Base-by-base conservation (phyloP, 2,888 invertebrate species). In the Nemoura dubitans region DNA sequence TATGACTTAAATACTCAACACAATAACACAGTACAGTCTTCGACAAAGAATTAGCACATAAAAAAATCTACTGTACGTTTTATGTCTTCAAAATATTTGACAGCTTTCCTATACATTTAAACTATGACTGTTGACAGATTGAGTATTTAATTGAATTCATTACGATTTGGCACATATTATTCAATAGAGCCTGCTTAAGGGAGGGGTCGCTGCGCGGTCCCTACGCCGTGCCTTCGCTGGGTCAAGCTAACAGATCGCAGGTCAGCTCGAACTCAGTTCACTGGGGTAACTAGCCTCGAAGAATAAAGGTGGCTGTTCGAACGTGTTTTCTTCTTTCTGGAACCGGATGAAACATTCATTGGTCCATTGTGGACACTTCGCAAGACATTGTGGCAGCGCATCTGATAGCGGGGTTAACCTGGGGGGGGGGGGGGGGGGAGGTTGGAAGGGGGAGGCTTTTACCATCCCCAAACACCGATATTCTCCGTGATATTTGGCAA, bases 101-200 rank as follows among this genome's bases (percentile, higher is more conserved):
- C 42, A 77, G 80, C 36, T 36, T 59, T 80, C 59, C 84, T 84
- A 84, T 84, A 84, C 84, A 84, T 84, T 59, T 76, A 84, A 84
- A 59, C 59, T 84, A 84, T 59, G 59, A 84, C 76, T 83, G 30
- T 84, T 86, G 43, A 76, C 77, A 88, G 86, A 83, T 87, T 88
- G 88, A 88, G 88, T 87, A 87, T 87, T 85, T 85, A 86, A 83
- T 86, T 83, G 86, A 76, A 77, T 86, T 76, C 86, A 86, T 78
- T 83, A 83, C 84, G 86, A 87, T 88, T 88, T 88, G 88, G 88
- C 88, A 88, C 88, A 88, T 85, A 28, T 87, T 76, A 16, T 59
- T 59, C 21, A 21, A 59, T 21, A 21, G 59, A 59, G 59, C 59
- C 59, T 59, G 59, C 14, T 3, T 21, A 59, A 59, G 59, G 59